A percentile compares a stretch with the other conserved stretches of the same genome.
These are phyloP conservation scores for Cliona cf. orientalis DNA, from an alignment of 37 sponge, comb jelly and placozoan species.

Conservation along the genomic window DNA sequence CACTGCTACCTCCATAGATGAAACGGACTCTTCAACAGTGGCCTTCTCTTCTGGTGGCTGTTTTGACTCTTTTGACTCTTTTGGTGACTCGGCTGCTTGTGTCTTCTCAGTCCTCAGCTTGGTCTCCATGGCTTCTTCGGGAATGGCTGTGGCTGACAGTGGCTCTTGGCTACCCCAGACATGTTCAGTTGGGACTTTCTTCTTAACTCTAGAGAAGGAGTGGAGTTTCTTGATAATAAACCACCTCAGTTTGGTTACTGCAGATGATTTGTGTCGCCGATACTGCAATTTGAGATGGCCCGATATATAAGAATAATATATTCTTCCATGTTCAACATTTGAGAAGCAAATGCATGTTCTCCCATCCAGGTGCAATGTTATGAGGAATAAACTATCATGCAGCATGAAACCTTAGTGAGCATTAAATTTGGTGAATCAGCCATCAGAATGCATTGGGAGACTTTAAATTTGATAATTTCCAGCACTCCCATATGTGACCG, in stretches of 20 bases:
- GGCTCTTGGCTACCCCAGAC: background rate
- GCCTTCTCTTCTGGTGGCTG: background rate
- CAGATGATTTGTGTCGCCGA: conserved; percentile 53
- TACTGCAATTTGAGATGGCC: conserved; percentile 50
- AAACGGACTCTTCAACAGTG: too few relatives aligned
- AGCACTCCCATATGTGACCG: too few relatives aligned
- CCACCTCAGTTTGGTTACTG: conserved; percentile 52
- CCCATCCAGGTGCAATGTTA: too few relatives aligned
- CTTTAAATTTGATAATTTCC: too few relatives aligned
- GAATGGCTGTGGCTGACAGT: background rate
- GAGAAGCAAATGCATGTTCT: background rate
- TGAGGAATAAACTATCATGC: too few relatives aligned
- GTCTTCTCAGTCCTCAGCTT: conserved; percentile 6
- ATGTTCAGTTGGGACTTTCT: background rate
- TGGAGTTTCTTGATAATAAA: conserved; percentile 53
- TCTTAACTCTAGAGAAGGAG: conserved; percentile 27
- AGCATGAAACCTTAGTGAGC: too few relatives aligned
- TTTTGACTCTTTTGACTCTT: background rate
- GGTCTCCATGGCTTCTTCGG: conserved; percentile 17
- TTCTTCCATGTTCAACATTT: background rate
- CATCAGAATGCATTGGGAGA: too few relatives aligned
- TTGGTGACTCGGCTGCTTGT: conserved; percentile 42
- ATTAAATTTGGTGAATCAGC: too few relatives aligned
- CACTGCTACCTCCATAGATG: conserved; percentile 14
- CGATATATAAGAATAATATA: background rate